phyloP scores from a whole-genome alignment of 2,888 invertebrate genomes.

The Chymomyza amoena region DNA sequence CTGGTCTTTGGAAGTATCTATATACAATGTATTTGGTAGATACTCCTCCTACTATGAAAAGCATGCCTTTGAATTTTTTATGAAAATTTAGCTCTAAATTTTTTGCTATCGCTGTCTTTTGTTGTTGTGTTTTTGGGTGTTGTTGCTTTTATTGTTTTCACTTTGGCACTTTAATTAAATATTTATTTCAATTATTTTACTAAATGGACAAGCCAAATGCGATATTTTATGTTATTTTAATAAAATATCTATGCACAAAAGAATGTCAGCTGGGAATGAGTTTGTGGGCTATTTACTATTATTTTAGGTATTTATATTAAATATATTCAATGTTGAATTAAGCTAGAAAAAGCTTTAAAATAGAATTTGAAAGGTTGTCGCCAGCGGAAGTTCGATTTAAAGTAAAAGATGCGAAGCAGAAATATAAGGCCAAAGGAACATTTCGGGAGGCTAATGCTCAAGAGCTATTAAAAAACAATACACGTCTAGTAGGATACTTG shows the following conservation, averaged over 20 bases:
- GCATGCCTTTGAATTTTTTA: conserved; percentile 71
- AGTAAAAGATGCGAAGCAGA: conserved; percentile 81
- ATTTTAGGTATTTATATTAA: background rate
- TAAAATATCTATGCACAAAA: background rate
- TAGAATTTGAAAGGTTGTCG: too few relatives aligned
- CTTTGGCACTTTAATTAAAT: conserved; percentile 69
- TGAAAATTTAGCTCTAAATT: conserved; percentile 61
- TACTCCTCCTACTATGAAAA: conserved; percentile 29
- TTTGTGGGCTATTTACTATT: background rate
- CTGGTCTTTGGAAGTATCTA: background rate
- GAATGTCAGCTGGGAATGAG: background rate
- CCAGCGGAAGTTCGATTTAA: too few relatives aligned
- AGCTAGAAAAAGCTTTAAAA: too few relatives aligned
- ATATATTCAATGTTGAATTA: too few relatives aligned
- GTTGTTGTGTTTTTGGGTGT: conserved; percentile 21
- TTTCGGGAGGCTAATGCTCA: conserved; percentile 92
- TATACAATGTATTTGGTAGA: background rate
- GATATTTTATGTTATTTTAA: background rate
- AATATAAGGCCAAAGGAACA: conserved; percentile 86
- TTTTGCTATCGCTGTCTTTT: conserved; percentile 21
- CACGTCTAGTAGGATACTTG: conserved; percentile 94
- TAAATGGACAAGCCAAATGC: conserved; percentile 41
- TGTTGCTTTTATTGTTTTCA: conserved; percentile 32
- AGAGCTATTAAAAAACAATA: conserved; percentile 83
- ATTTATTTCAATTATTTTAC: conserved; percentile 65